Base-by-base conservation (phyloP, 2,888 invertebrate species). In the Amblyjoppa fuscipennis region DNA sequence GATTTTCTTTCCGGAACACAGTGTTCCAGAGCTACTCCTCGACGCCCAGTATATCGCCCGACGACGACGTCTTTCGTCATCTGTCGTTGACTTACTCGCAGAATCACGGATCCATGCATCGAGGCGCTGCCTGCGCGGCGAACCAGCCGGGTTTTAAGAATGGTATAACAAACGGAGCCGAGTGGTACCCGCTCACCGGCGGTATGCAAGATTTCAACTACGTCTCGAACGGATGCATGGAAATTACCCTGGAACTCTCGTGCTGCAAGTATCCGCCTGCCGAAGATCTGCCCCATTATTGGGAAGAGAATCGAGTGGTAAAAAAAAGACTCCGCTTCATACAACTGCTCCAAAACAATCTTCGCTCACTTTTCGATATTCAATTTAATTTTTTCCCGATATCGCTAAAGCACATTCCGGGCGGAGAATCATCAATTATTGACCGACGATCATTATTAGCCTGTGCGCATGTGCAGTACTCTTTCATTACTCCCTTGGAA, bases 171-270 rank as follows among this genome's bases (percentile, higher is more conserved):
- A 99, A 99, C 92, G 99, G 99, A 4, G 99, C 99, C 0, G 97
- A 97, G 79, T 98, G 98, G 98, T 98, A 98, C 94, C 97, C 98
- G 0, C 95, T 98, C 6, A 97, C 97, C 95, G 98, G 98, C 79
- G 97, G 98, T 31, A 98, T 98, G 98, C 98, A 98, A 94, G 99
- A 99, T 93, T 99, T 97, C 94, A 99, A 99, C 94, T 99, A 99
- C 94, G 96, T 98, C 16, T 97, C 97, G 97, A 97, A 97, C 91
- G 98, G 98, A 16, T 98, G 98, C 93, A 98, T 99, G 98, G 99
- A 99, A 94, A 96, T 99, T n/a, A 98, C 99, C 0, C 94, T 99
- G 66, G 99, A 99, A 94, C 96, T 99, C 80, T 98, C 98, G 0
- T 99, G 99, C 94, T 99, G 99, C 95, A 99, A 99, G 95, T 99